Base-by-base conservation (phyloP, 2,888 invertebrate genomes). In the Psylliodes chrysocephalus region DNA sequence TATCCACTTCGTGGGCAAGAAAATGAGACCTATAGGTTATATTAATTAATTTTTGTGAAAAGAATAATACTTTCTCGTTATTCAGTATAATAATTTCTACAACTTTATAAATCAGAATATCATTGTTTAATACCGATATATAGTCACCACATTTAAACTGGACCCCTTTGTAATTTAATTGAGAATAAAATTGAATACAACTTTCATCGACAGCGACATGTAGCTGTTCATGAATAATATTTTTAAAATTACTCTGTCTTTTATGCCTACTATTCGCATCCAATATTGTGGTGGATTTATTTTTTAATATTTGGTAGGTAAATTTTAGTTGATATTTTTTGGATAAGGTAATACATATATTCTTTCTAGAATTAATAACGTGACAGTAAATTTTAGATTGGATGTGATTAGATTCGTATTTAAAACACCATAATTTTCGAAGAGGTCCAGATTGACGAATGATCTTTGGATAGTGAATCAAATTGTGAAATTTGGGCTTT, bases 401-500 rank as follows among this genome's bases (percentile, higher is more conserved):
- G 1, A 35, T 7, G 17, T 53, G 53, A n/a, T 53, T 35, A 7
- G 53, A 18, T 10, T 53, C 53, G 17, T 53, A 53, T 53, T 53
- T 53, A 19, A 53, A 33, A 22, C 35, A 35, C 35, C 53, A 53
- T n/a, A 33, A 4, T 19, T 33, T 53, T 53, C 35, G 33, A 10
- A 53, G 7, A 19, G 53, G 30, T 5, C 53, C 35, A 15, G 53
- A 53, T n/a, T 53, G 17, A 4, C n/a, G 8, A 19, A 35, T 53
- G 12, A 38, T 33, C 5, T 19, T 19, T 3, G 38, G 53, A 52
- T 52, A 33, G 46, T 75, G 73, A 2, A 59, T 63, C 51, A 75
- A 62, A 54, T 64, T 69, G 53, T 76, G 73, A 52, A 60, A 59
- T 49, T 74, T 75, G 4, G 72, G 74, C 63, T 74, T 74, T 1